Evolutionary conservation across 2,888 invertebrate genomes (phyloP), one percentile per base, ranked within the genome.

Genomic region (Tethea ocularis): DNA sequence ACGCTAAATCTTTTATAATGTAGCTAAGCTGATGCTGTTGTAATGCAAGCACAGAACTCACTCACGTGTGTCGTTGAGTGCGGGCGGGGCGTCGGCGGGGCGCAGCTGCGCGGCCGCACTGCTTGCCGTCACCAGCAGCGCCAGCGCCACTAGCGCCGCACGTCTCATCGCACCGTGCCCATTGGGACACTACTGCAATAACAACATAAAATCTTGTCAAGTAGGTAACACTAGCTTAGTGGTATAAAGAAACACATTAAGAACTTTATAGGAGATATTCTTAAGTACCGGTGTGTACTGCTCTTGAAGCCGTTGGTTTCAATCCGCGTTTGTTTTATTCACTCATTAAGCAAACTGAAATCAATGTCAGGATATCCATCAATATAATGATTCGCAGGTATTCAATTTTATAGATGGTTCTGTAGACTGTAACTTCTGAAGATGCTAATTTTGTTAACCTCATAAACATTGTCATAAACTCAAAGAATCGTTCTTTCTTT

Each of bases 21-120:
- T 46, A 51, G 55, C 58, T 33, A 15, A 59, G 61, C 33, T 54
- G 61, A 57, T 51, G 51, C 36, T 41, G 15, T 41, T 63, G 41
- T 51, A 22, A 52, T 71, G 51, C 55, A 56, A 60, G 53, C 60
- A 61, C 58, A 68, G 60, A 75, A 84, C 81, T 84, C 79, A 87
- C 91, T 88, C 80, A 91, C 91, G 86, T 87, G 91, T 91, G 77
- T 91, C 89, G 86, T 92, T 92, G 77, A 83, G 70, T 64, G 84
- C 69, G 58, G 83, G 84, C 70, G 91, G 91, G 71, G 89, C 90
- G 83, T 93, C 92, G 67, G 88, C 91, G 59, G 92, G 92, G 57
- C 82, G 88, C 61, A 91, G 86, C 78, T 91, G 92, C 63, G 88
- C 89, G 62, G 69, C 71, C 75, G 84, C 86, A 68, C 82, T 78